Evolutionary conservation across 1,140 invertebrate genomes (phyloP).

Genomic region (Trialeurodes vaporariorum): DNA sequence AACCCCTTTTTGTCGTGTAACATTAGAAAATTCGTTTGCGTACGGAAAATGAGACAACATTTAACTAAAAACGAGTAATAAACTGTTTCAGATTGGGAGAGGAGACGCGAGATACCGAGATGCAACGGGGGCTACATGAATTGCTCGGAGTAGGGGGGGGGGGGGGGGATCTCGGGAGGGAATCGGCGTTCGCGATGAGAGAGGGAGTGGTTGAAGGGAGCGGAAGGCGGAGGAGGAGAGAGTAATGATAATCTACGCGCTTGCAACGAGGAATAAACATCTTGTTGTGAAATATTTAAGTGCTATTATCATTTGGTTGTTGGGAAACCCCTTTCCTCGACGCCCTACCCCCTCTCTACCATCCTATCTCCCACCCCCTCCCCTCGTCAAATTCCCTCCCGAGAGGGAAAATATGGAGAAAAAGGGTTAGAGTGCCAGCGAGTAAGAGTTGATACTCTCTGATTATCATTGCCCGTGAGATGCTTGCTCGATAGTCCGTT

Average conservation of each 20-base stretch:
- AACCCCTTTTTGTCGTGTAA: not conserved
- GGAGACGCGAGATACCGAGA: too few relatives aligned
- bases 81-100: not conserved
- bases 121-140: too few relatives aligned
- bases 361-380: too few relatives aligned
- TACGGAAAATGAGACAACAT: not conserved
- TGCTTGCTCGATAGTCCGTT: too few relatives aligned
- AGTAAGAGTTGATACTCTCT: not conserved
- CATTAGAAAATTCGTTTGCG: not conserved
- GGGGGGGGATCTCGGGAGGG: not conserved
- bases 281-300: not conserved
- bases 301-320: not conserved
- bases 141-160: too few relatives aligned
- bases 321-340: not conserved
- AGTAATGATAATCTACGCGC: not conserved
- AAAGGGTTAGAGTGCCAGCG: not conserved
- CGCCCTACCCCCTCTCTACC: too few relatives aligned
- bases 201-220: too few relatives aligned
- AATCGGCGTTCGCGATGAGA: not conserved
- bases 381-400: too few relatives aligned
- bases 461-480: not conserved
- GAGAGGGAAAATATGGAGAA: too few relatives aligned
- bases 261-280: not conserved
- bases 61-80: conserved; percentile 1
- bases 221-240: not conserved